A percentile compares a stretch with the other conserved stretches of the same genome.
phyloP scores from a whole-genome alignment of 2,113 vertebrate species.

The Marmota flaviventris region DNA sequence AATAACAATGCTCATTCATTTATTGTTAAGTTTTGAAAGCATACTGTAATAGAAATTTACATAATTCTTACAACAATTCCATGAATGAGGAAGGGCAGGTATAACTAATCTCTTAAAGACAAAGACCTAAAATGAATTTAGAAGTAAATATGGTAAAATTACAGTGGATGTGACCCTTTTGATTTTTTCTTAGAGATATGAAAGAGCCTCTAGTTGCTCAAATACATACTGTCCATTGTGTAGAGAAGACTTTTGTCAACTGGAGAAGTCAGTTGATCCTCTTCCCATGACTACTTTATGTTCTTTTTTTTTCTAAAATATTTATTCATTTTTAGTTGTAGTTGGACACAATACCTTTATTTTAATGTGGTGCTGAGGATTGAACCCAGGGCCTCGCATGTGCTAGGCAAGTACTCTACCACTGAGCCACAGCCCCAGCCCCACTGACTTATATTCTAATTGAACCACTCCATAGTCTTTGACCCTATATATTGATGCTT shows the following conservation, averaged over 20 bases:
- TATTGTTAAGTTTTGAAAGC: slow-evolving; percentile 29
- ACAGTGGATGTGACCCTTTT: neutral
- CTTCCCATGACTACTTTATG: neutral
- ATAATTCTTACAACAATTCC: neutral
- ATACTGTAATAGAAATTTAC: neutral
- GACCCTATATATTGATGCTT: neutral
- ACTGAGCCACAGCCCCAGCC: too few species aligned
- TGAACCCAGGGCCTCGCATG: too few species aligned
- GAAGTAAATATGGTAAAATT: slow-evolving; percentile 46
- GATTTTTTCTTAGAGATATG: neutral
- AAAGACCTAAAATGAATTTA: slow-evolving; percentile 51
- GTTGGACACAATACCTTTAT: too few species aligned
- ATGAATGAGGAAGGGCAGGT: neutral
- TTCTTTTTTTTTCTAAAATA: too few species aligned
- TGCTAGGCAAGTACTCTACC: too few species aligned
- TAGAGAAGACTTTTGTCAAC: neutral
- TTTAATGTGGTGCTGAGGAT: too few species aligned
- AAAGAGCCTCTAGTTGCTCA: slow-evolving; percentile 31
- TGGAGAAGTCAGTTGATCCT: neutral
- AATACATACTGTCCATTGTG: neutral
- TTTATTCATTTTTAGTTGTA: too few species aligned
- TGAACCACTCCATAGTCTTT: neutral
- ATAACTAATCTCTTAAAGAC: slow-evolving; percentile 20
- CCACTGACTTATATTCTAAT: neutral
- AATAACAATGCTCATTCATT: neutral